Percentiles rank a stretch among this genome's conserved stretches.
Conservation (phyloP, 1,140 invertebrate genomes). For the Panagrolaimus sp. region DNA sequence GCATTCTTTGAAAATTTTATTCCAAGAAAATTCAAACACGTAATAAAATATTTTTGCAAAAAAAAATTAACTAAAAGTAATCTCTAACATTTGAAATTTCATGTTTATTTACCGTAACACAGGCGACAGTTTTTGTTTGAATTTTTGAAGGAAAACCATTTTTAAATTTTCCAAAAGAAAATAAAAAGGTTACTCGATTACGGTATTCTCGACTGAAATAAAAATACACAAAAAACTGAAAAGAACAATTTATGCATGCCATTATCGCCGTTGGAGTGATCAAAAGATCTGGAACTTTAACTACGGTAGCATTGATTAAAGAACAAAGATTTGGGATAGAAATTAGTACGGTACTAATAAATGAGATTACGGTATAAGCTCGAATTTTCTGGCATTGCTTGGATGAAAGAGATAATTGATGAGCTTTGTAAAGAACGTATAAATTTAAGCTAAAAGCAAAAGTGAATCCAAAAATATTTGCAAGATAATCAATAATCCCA, state of each 20-base stretch:
- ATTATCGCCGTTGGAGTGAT: neutral
- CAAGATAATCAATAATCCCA: neutral
- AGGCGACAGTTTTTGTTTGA: no score
- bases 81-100: no score
- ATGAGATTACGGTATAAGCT: neutral
- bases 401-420: neutral
- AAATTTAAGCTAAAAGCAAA: neutral
- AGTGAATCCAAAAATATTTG: neutral
- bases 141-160: no score
- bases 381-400: neutral
- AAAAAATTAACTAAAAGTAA: no score
- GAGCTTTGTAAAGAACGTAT: neutral
- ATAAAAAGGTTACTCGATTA: neutral
- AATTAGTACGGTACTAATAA: neutral
- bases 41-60: no score
- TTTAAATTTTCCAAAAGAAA: no score
- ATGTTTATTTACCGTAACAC: no score
- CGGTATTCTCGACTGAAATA: neutral
- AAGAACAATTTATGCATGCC: neutral
- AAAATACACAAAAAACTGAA: conserved; percentile 1
- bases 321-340: neutral
- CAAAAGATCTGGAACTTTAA: neutral
- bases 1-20: no score
- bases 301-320: neutral
- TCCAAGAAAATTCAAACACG: no score